These are phyloP conservation scores for Drosophila ohnishii DNA, from an alignment of 1,140 invertebrate genomes.

Conservation along the genomic window DNA sequence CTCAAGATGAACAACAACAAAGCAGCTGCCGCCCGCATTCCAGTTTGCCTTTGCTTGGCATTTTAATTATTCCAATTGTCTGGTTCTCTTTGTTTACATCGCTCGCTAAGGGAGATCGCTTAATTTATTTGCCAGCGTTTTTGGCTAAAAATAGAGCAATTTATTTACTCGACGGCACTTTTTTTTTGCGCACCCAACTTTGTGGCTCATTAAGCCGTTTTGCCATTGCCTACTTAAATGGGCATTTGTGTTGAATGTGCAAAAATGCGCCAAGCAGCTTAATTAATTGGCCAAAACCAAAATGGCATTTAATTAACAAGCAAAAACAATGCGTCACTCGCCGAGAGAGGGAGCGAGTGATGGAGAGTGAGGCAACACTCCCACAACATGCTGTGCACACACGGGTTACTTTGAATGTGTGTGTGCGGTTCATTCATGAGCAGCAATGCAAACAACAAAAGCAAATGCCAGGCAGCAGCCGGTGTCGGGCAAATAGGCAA, in stretches of 20 bases:
- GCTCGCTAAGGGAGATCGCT: slow-evolving; percentile 34
- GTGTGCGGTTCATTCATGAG: slow-evolving; percentile 64
- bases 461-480: slow-evolving; percentile 54
- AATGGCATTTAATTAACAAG: slow-evolving; percentile 62
- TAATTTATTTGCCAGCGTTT: slow-evolving; percentile 68
- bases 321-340: slow-evolving; percentile 29
- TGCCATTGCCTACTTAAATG: slow-evolving; percentile 67
- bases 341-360: background rate
- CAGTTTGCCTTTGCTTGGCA: slow-evolving; percentile 59
- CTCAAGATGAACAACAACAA: slow-evolving; percentile 37
- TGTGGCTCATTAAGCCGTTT: slow-evolving; percentile 51
- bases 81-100: slow-evolving; percentile 68
- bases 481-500: slow-evolving; percentile 65
- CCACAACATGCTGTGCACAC: slow-evolving; percentile 46
- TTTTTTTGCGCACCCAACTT: slow-evolving; percentile 26
- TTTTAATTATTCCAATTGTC: slow-evolving; percentile 79
- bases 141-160: slow-evolving; percentile 64
- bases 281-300: slow-evolving; percentile 66
- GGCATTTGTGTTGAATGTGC: slow-evolving; percentile 44
- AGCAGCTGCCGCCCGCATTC: slow-evolving; percentile 58
- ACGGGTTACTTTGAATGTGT: slow-evolving; percentile 5
- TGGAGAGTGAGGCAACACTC: slow-evolving; percentile 22
- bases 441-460: slow-evolving; percentile 50
- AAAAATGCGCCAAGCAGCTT: slow-evolving; percentile 38
- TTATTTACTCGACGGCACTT: slow-evolving; percentile 58